phyloP scores from a whole-genome alignment of 2,888 invertebrate species.

The Hydraecia micacea region DNA sequence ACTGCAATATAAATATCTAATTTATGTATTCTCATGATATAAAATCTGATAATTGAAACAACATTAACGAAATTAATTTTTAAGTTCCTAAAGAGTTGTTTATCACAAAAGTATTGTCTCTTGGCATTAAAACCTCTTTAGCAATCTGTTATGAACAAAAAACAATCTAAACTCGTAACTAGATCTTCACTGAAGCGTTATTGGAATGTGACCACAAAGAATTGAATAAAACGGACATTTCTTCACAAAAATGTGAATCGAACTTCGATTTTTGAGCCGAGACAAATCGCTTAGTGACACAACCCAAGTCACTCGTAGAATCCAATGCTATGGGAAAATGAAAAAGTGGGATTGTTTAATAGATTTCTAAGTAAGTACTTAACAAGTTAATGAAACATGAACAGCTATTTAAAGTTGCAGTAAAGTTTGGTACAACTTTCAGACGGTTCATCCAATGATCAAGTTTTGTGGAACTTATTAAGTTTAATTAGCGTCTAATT shows the following conservation, averaged over 20 bases:
- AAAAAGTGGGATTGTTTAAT: slow-evolving; percentile 73
- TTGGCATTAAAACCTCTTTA: slow-evolving; percentile 48
- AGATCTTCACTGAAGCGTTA: slow-evolving; percentile 75
- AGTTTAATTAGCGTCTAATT: slow-evolving; percentile 12
- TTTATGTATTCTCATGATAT: neutral
- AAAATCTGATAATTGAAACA: slow-evolving; percentile 1
- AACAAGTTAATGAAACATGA: slow-evolving; percentile 44
- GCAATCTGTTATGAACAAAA: slow-evolving; percentile 59
- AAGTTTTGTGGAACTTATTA: neutral
- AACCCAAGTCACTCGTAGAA: slow-evolving; percentile 75
- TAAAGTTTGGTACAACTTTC: slow-evolving; percentile 10
- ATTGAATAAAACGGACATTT: slow-evolving; percentile 76
- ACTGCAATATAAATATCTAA: neutral
- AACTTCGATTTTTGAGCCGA: slow-evolving; percentile 71
- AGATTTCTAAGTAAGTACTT: slow-evolving; percentile 63
- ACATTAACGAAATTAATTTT: neutral
- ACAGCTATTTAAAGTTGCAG: slow-evolving; percentile 18
- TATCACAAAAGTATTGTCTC: slow-evolving; percentile 14
- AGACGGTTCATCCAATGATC: neutral
- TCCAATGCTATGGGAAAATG: slow-evolving; percentile 80
- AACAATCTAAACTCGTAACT: slow-evolving; percentile 62
- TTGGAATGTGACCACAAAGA: slow-evolving; percentile 82
- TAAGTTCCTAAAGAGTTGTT: neutral
- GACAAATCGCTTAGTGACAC: slow-evolving; percentile 83
- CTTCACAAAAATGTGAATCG: slow-evolving; percentile 77